These are phyloP conservation scores for Andinoacara biseriatus DNA, from an alignment of 2,113 vertebrate genomes.

Conservation along the genomic window DNA sequence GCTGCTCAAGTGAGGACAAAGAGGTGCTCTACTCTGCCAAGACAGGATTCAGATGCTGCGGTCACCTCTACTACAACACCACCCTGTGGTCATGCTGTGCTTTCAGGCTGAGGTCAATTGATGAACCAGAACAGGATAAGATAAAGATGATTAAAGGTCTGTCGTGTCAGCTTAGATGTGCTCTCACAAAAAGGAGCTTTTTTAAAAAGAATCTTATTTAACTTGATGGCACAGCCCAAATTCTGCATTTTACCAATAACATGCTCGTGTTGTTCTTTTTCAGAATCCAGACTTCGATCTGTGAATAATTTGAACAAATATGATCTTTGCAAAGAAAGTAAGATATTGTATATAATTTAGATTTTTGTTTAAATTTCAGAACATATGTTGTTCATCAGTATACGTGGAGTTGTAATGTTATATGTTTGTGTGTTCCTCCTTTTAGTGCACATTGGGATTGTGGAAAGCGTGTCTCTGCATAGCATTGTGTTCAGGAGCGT, in stretches of 20 bases:
- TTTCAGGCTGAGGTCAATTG: background rate
- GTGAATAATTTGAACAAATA: background rate
- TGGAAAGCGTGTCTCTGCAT: background rate
- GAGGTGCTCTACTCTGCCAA: background rate
- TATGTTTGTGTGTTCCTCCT: background rate
- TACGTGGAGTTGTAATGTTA: background rate
- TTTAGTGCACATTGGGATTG: background rate
- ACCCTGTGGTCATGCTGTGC: background rate
- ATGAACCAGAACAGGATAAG: background rate
- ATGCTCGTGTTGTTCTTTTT: background rate
- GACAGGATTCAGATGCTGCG: background rate
- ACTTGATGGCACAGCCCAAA: background rate
- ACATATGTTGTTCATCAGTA: background rate
- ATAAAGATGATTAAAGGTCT: background rate
- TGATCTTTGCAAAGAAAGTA: background rate
- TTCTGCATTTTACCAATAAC: background rate
- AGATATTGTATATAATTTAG: background rate
- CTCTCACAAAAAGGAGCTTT: background rate
- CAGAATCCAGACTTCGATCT: background rate
- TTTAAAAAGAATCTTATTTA: background rate
- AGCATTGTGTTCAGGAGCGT: background rate
- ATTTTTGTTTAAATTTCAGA: background rate
- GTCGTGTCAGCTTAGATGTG: background rate
- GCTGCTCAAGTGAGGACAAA: background rate
- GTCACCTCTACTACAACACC: constrained; percentile 1